Base-by-base conservation (phyloP, 2,888 invertebrate species). In the Drosophila hamatofila region DNA sequence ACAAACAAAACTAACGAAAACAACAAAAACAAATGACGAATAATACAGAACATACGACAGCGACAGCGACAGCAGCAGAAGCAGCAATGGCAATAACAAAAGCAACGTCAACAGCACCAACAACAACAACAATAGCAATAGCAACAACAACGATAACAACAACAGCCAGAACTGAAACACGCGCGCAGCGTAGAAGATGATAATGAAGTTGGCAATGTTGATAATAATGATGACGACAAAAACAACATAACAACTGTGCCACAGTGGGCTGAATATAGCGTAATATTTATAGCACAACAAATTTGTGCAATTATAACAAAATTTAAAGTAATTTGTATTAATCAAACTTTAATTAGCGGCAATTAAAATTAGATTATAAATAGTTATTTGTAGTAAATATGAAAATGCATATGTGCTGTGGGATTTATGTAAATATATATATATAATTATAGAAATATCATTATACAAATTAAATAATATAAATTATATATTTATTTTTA, bases 181-280 rank as follows among this genome's bases (percentile, higher is more conserved):
- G 88, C 83, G 83, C 88, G 60, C 84, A 87, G 68, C 81, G 80
- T 75, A 67, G 67, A 69, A 67, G 80, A 67, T 75, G 77, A 83
- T 83, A 85, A 88, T 85, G 78, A 85, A 68, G 86, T 83, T 74
- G 65, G 76, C 76, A 78, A 80, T 84, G 81, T 83, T 85, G 80
- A 82, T 83, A 83, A 83, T 83, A 78, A 85, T 84, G 78, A 88
- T 75, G 88, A 82, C 74, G 86, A 62, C 74, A 73, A 88, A 79
- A 83, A 83, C 88, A 88, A 88, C 80, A 84, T 77, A 88, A 85
- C 77, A 84, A 77, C 75, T 65, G 60, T 62, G 44, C 12, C 30
- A 83, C 86, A 82, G 73, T 88, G 88, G 75, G n/a, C 46, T 4
- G 9, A 49, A 51, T 44, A 14, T 46, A 14, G n/a, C n/a, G 9